Evolutionary conservation across 1,140 invertebrate species (phyloP).

Genomic region (Lepidotrigona ventralis): DNA sequence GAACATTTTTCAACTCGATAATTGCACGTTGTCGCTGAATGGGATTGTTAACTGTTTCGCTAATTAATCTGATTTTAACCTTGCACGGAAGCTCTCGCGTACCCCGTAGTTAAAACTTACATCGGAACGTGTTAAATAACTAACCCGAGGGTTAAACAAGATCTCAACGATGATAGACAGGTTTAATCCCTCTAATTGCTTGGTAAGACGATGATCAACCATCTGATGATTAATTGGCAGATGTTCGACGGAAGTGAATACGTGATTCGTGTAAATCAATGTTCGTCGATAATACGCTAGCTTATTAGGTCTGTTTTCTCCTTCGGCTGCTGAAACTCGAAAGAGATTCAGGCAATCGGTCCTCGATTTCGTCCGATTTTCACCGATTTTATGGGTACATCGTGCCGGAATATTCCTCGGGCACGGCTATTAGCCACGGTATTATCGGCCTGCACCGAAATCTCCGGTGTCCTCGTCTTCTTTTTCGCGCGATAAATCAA

Average conservation of each 20-base stretch:
- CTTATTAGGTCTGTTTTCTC: neutral
- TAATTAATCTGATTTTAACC: neutral
- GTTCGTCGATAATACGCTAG: neutral
- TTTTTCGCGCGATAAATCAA: slow-evolving; percentile 45
- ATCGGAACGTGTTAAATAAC: neutral
- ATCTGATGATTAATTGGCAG: slow-evolving; percentile 20
- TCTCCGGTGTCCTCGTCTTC: slow-evolving; percentile 7
- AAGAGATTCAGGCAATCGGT: neutral
- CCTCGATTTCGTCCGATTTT: neutral
- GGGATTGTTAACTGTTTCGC: neutral
- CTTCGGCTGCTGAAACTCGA: neutral
- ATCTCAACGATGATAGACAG: slow-evolving; percentile 25
- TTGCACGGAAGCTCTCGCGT: neutral
- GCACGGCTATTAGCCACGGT: slow-evolving; percentile 33
- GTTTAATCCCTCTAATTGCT: slow-evolving; percentile 28
- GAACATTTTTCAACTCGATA: neutral
- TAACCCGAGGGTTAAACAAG: slow-evolving; percentile 17
- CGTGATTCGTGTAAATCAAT: slow-evolving; percentile 1
- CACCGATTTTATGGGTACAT: neutral
- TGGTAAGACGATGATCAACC: neutral
- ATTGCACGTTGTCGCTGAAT: neutral
- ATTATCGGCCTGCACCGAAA: slow-evolving; percentile 42
- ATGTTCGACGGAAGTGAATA: slow-evolving; percentile 2
- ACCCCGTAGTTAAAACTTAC: neutral
- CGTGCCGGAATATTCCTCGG: neutral